Conservation (phyloP, 1,140 invertebrate species). For the Catajapyx aquilonaris region DNA sequence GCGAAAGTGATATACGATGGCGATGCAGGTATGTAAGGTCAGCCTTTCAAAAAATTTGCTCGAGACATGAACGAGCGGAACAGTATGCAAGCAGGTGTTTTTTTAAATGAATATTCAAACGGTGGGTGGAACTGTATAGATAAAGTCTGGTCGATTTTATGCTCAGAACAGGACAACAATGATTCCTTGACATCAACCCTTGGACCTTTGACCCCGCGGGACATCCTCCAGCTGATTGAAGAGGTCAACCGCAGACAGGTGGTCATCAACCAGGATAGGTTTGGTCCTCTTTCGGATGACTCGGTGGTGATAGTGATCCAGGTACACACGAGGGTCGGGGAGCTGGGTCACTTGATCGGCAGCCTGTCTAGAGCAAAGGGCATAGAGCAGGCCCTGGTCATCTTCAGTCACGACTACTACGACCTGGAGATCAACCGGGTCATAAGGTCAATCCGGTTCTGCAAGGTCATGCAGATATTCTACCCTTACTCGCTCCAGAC, state of each 20-base stretch:
- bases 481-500: conserved; percentile 49
- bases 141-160: too few species aligned
- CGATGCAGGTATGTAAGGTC: too few species aligned
- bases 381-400: conserved; percentile 30
- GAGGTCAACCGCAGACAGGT: not conserved
- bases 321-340: conserved; percentile 29
- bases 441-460: conserved; percentile 29
- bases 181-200: too few species aligned
- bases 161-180: too few species aligned
- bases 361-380: conserved; percentile 27
- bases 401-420: conserved; percentile 38
- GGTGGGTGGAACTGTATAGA: too few species aligned
- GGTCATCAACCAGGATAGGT: not conserved
- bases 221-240: not conserved
- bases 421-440: conserved; percentile 29
- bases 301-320: not conserved
- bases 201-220: too few species aligned
- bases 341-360: conserved; percentile 30
- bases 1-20: too few species aligned
- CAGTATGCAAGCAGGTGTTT: too few species aligned
- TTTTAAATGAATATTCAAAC: too few species aligned
- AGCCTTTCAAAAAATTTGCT: too few species aligned
- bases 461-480: conserved; percentile 71
- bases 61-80: too few species aligned
- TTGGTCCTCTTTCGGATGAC: not conserved